Evolutionary conservation across 2,797 vertebrate genomes (phyloP), one percentile per base, ranked within the genome.

Genomic region (Gobionotothen gibberifrons): DNA sequence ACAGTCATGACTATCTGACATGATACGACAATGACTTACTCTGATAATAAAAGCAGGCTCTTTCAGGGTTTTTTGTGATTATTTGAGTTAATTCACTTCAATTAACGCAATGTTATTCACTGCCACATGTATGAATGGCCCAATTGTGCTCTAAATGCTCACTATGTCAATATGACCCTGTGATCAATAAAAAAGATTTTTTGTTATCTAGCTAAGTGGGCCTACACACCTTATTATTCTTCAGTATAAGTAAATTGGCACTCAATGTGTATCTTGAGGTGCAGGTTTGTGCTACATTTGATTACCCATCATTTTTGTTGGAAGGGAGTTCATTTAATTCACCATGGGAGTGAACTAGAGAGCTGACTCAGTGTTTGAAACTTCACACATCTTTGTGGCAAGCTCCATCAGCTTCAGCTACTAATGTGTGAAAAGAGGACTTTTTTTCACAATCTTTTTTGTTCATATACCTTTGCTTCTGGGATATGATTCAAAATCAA

Each of bases 401-500:
- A 74, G 42, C 72, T 69, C 16, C 48, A 46, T 22, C 72, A 67
- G 75, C 43, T 42, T 69, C 51, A 48, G 47, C 55, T 39, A 43
- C 69, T 81, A 60, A 75, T 80, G 76, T 78, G 65, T 42, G 62
- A 83, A 72, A 19, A 74, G 66, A 74, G 39, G 22, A 74, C 42
- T 59, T 73, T 76, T 52, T 1, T 26, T 26, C 26, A 26, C n/a
- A n/a, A n/a, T n/a, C n/a, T n/a, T n/a, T 59, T 73, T 76, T 52
- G 1, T 26, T 26, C 26, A 26, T 26, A 26, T 26, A 26, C 26
- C 26, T 26, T 70, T 66, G 53, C 65, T 70, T 68, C 43, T 49
- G 40, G 32, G 55, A 83, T 69, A 36, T 36, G 47, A 78, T 82
- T 63, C 60, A 76, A 69, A 83, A 83, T 85, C 78, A 78, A 51